Percentiles rank a stretch among this genome's conserved stretches.
These are phyloP conservation scores for Rhabdomys pumilio DNA, from an alignment of 2,797 vertebrate genomes.

Conservation along the genomic window DNA sequence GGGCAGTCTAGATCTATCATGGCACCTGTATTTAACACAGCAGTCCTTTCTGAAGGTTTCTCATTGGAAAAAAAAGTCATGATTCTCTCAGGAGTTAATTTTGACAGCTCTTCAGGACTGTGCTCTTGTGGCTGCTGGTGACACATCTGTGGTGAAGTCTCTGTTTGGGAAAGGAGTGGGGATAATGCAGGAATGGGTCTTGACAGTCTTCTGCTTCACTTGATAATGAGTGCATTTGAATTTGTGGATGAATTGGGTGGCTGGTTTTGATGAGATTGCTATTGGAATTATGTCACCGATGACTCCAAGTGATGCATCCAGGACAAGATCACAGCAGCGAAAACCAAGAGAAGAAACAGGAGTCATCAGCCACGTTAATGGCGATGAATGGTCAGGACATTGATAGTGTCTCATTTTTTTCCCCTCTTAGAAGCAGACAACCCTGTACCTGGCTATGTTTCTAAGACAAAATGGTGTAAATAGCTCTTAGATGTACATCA, in stretches of 20 bases:
- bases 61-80: background rate
- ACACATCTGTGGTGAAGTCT: background rate
- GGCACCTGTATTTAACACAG: background rate
- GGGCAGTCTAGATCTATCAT: background rate
- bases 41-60: background rate
- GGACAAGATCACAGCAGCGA: conserved; percentile 72
- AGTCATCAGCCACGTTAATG: conserved; percentile 70
- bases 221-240: conserved; percentile 82
- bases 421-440: conserved; percentile 54
- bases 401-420: conserved; percentile 56
- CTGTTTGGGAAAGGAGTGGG: conserved; percentile 29
- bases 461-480: conserved; percentile 60
- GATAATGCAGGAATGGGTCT: background rate
- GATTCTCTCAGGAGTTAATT: conserved; percentile 31
- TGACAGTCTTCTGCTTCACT: conserved; percentile 45
- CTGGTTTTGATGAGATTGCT: conserved; percentile 85
- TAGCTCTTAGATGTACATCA: conserved; percentile 40
- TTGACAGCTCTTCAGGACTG: background rate
- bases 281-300: conserved; percentile 84
- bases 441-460: conserved; percentile 59
- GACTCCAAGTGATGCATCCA: conserved; percentile 75
- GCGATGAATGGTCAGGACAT: conserved; percentile 71
- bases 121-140: background rate
- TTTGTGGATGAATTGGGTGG: conserved; percentile 79
- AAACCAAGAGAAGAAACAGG: conserved; percentile 72